Conservation (phyloP, 2,113 vertebrate genomes). For the Atrichornis clamosus region DNA sequence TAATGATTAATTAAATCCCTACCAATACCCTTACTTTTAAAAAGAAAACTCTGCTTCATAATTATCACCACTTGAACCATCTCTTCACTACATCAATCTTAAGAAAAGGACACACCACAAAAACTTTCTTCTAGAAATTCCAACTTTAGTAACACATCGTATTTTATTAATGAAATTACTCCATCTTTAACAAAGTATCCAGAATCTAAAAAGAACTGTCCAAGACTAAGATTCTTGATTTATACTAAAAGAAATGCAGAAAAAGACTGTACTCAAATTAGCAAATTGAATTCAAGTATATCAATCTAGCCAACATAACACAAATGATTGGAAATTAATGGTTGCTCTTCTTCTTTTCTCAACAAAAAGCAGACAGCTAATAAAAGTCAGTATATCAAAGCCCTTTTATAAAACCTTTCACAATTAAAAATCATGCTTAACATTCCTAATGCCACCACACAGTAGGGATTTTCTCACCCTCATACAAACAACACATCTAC, state of each 20-base stretch:
- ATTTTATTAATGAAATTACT: constrained; percentile 8
- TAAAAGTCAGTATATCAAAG: neutral
- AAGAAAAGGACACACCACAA: neutral
- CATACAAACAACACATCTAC: neutral
- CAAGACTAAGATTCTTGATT: neutral
- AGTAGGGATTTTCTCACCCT: neutral
- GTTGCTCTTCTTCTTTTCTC: neutral
- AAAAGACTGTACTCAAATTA: neutral
- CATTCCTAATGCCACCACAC: neutral
- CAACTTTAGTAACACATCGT: neutral
- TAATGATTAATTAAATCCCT: neutral
- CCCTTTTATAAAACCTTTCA: neutral
- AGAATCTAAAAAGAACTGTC: neutral
- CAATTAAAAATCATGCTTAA: neutral
- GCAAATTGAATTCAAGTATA: neutral
- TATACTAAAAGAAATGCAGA: neutral
- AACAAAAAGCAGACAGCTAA: neutral
- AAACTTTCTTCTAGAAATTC: neutral
- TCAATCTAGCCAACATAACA: neutral
- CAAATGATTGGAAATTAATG: neutral
- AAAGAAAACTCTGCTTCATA: neutral
- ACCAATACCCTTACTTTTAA: neutral
- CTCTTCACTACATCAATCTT: neutral
- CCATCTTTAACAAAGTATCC: neutral
- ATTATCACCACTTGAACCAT: neutral